Percentiles rank a stretch among this genome's conserved stretches.
Conservation (phyloP, 1,140 invertebrate genomes). For the Dreissena rostriformis region DNA sequence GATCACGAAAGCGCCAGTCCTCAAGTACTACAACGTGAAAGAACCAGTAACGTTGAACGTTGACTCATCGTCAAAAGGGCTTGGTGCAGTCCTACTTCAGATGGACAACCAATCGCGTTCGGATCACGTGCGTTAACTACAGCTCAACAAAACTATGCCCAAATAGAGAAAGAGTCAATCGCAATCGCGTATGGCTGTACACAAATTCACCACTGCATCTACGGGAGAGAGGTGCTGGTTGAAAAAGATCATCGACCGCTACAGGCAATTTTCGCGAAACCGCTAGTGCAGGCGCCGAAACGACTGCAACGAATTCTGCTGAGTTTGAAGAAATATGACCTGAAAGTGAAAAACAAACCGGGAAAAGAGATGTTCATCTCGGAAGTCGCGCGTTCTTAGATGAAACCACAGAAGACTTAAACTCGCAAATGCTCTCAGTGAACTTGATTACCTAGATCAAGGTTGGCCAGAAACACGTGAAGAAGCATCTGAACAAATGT, state of each 20-base stretch:
- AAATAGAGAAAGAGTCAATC: conserved; percentile 76
- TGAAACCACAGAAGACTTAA: conserved; percentile 27
- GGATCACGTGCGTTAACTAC: conserved; percentile 75
- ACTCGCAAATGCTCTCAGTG: conserved; percentile 1
- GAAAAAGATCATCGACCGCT: conserved; percentile 63
- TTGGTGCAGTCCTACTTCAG: conserved; percentile 29
- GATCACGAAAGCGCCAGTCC: conserved; percentile 27
- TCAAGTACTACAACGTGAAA: conserved; percentile 34
- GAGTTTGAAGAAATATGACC: conserved; percentile 78
- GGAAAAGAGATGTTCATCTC: conserved; percentile 79
- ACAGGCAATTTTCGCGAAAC: conserved; percentile 58
- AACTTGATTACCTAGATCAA: conserved; percentile 1
- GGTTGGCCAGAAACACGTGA: conserved; percentile 55
- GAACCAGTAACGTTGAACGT: conserved; percentile 12
- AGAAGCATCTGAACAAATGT: neutral
- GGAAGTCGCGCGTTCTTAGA: conserved; percentile 59
- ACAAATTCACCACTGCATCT: conserved; percentile 83
- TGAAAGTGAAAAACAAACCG: conserved; percentile 75
- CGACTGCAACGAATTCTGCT: conserved; percentile 69
- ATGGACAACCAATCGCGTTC: conserved; percentile 73
- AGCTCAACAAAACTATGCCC: conserved; percentile 76
- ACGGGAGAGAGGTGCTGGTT: conserved; percentile 72
- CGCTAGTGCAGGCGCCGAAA: conserved; percentile 27
- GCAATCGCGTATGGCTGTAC: conserved; percentile 77
- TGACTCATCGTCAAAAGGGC: conserved; percentile 24